Conservation (phyloP, 92 coral and sea anemone genomes). For the Epizoanthus illoricatus region DNA sequence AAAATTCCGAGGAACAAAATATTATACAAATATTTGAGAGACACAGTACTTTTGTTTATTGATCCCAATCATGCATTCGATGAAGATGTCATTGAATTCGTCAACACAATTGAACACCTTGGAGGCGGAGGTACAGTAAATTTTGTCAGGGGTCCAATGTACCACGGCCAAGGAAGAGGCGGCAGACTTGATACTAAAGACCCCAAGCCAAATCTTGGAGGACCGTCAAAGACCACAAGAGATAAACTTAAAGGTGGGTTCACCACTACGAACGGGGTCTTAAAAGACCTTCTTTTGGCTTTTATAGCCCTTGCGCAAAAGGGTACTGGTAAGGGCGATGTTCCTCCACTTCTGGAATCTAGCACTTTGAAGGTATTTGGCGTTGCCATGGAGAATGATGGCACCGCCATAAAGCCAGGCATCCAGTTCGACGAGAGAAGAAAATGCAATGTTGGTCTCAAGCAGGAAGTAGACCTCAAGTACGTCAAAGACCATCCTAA, state of each 20-base stretch:
- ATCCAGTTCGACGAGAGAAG: constrained; percentile 45
- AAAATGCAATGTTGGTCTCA: constrained; percentile 48
- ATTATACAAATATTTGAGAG: constrained; percentile 45
- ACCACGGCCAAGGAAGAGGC: constrained; percentile 46
- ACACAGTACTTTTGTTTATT: constrained; percentile 33
- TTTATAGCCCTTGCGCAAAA: constrained; percentile 15
- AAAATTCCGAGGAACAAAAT: constrained; percentile 46
- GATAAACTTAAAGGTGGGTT: constrained; percentile 41
- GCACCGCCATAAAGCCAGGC: constrained; percentile 47
- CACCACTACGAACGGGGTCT: constrained; percentile 46
- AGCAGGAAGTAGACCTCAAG: constrained; percentile 24
- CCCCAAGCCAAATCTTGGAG: constrained; percentile 48
- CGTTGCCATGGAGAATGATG: constrained; percentile 49
- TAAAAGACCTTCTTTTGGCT: constrained; percentile 36
- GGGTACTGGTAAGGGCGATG: background rate
- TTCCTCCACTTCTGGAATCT: constrained; percentile 41
- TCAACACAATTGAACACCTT: constrained; percentile 49
- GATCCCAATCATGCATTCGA: constrained; percentile 45
- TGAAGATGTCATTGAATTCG: constrained; percentile 49
- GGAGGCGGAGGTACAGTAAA: constrained; percentile 51
- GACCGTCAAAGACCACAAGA: constrained; percentile 51
- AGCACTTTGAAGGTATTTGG: constrained; percentile 31
- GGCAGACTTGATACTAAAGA: constrained; percentile 43
- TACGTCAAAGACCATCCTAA: constrained; percentile 44
- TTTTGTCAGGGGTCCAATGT: constrained; percentile 54